Conservation (phyloP, 1,140 invertebrate species). For the Lepidurus apus region DNA sequence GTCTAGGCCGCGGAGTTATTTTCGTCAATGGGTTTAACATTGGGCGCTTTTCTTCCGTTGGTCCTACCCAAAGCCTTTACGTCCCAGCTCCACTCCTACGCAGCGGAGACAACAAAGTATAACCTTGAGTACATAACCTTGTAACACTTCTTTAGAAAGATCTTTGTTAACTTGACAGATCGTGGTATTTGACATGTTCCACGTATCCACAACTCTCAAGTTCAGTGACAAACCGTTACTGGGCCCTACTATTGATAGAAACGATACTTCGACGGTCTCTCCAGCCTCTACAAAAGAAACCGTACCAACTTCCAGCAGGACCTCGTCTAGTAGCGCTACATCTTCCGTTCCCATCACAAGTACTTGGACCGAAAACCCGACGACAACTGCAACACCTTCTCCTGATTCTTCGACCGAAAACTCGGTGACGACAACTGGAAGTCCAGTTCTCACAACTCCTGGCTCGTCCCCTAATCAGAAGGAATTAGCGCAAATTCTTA, state of each 20-base stretch:
- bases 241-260: slow-evolving; percentile 29
- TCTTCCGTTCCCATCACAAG: neutral
- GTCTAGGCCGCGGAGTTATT: slow-evolving; percentile 46
- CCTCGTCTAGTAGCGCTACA: neutral
- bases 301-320: neutral
- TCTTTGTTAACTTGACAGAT: slow-evolving; percentile 38
- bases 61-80: slow-evolving; percentile 50
- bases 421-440: neutral
- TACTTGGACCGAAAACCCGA: neutral
- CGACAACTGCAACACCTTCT: neutral
- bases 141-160: neutral
- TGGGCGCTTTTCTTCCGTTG: slow-evolving; percentile 50
- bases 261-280: neutral
- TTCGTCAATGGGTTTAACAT: slow-evolving; percentile 52
- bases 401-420: neutral
- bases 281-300: neutral
- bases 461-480: neutral
- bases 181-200: slow-evolving; percentile 41
- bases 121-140: neutral
- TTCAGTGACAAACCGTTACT: slow-evolving; percentile 39
- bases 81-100: slow-evolving; percentile 47
- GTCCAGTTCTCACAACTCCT: neutral
- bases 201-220: slow-evolving; percentile 35
- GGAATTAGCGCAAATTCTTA: neutral
- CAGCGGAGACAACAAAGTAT: slow-evolving; percentile 45